phyloP scores from a whole-genome alignment of 2,888 invertebrate genomes.

The Mythimna lalbum region DNA sequence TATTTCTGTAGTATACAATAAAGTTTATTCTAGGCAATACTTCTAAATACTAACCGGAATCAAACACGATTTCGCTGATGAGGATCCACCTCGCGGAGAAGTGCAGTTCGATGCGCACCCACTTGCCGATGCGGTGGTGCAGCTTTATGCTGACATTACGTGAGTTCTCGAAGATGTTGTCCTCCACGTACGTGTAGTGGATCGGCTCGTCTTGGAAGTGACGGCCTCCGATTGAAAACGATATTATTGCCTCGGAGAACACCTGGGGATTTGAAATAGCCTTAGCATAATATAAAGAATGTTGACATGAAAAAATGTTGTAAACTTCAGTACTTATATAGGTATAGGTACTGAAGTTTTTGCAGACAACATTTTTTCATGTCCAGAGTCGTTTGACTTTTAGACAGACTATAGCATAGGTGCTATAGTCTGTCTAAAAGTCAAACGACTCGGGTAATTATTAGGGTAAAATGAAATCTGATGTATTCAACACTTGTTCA shows the following conservation, averaged over 20 bases:
- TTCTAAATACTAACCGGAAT: slow-evolving; percentile 91
- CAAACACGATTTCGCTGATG: slow-evolving; percentile 97
- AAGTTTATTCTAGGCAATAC: background rate
- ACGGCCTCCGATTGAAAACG: slow-evolving; percentile 95
- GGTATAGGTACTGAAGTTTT: no score
- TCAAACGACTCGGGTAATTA: no score
- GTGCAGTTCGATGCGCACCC: slow-evolving; percentile 94
- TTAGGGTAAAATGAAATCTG: no score
- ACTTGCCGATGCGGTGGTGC: slow-evolving; percentile 95
- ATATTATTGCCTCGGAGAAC: slow-evolving; percentile 94
- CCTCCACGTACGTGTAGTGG: slow-evolving; percentile 93
- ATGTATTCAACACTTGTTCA: no score
- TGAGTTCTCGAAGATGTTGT: slow-evolving; percentile 95
- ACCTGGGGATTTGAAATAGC: slow-evolving; percentile 87
- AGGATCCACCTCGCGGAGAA: slow-evolving; percentile 97
- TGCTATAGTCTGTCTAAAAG: no score
- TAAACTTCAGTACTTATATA: no score
- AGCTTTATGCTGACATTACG: slow-evolving; percentile 95
- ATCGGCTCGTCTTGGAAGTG: slow-evolving; percentile 95
- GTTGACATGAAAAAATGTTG: no score
- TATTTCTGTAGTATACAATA: no score
- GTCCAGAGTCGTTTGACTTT: no score
- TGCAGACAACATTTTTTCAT: no score
- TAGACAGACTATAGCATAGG: no score
- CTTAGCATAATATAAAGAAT: no score